Base-by-base conservation (phyloP, 1,140 invertebrate genomes). In the Phymorhynchus buccinoides region DNA sequence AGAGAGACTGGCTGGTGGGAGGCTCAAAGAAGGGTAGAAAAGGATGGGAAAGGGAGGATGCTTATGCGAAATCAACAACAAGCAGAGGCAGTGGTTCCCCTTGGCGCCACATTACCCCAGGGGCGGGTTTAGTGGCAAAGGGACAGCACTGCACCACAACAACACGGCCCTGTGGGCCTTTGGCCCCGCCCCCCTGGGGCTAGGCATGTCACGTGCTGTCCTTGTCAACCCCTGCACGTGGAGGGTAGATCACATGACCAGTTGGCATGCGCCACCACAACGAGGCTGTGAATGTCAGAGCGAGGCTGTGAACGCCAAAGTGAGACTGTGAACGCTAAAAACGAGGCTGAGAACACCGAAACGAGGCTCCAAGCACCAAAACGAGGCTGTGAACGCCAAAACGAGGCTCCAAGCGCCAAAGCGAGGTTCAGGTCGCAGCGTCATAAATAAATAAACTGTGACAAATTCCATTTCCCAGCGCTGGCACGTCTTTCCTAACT, bases 371-470 rank as follows among this genome's bases (percentile, higher is more conserved):
- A n/a, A n/a, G n/a, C n/a, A n/a, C n/a, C n/a, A n/a, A n/a, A n/a
- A n/a, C 32, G 81, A 83, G 79, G n/a, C n/a, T n/a, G n/a, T n/a
- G n/a, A n/a, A n/a, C n/a, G n/a, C n/a, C n/a, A n/a, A n/a, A n/a
- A n/a, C n/a, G n/a, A n/a, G n/a, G n/a, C n/a, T n/a, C n/a, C n/a
- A n/a, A 52, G 79, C 79, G 79, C 81, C 81, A 32, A 30, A 68
- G 66, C 32, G 81, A 83, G 81, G 62, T 66, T 83, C 62, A n/a
- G 37, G 39, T 62, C 81, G 22, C 81, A 56, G 37, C 81, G 81
- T 83, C 81, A 83, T 83, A 83, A 83, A 83, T 83, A 71, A 83
- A 83, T 83, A 83, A 83, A 66, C 81, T 71, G 81, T 62, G 81
- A 83, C 81, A 83, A 83, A 83, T 83, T 83, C 39, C 62, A 83